These are phyloP conservation scores for Clarias laeviceps DNA, from an alignment of 2,797 vertebrate species.

Conservation along the genomic window DNA sequence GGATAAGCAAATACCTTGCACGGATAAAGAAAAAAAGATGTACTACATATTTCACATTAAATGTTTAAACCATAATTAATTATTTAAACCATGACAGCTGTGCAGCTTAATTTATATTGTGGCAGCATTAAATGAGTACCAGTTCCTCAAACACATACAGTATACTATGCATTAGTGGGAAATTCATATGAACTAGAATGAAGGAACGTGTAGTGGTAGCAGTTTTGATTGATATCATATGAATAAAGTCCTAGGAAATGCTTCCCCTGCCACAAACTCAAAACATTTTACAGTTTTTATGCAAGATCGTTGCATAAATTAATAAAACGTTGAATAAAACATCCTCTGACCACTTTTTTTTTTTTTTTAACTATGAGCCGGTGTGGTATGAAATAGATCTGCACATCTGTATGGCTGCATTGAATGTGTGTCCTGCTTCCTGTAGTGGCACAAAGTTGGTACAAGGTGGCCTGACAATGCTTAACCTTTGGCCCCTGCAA, in stretches of 20 bases:
- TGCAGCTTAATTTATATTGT: not conserved
- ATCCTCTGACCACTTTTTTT: not conserved
- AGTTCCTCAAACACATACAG: not conserved
- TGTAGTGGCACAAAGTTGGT: slow-evolving; percentile 30
- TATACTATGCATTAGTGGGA: not conserved
- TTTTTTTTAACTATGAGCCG: not conserved
- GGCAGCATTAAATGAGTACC: not conserved
- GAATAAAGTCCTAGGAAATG: not conserved
- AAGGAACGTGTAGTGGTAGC: not conserved
- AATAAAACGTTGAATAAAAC: not conserved
- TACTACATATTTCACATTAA: slow-evolving; percentile 3
- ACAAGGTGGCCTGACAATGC: slow-evolving; percentile 43
- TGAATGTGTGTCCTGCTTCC: slow-evolving; percentile 2
- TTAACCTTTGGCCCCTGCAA: slow-evolving; percentile 52
- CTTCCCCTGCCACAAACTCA: not conserved
- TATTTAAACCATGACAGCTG: slow-evolving; percentile 38
- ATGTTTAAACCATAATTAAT: slow-evolving; percentile 27
- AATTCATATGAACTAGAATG: not conserved
- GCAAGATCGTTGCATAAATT: not conserved
- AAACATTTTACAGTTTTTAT: not conserved
- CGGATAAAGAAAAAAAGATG: not conserved
- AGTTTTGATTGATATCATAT: not conserved
- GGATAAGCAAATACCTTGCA: not conserved
- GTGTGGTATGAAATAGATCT: not conserved
- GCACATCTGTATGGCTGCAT: not conserved